phyloP scores from a whole-genome alignment of 2,113 vertebrate species.

The Silurus glanis region DNA sequence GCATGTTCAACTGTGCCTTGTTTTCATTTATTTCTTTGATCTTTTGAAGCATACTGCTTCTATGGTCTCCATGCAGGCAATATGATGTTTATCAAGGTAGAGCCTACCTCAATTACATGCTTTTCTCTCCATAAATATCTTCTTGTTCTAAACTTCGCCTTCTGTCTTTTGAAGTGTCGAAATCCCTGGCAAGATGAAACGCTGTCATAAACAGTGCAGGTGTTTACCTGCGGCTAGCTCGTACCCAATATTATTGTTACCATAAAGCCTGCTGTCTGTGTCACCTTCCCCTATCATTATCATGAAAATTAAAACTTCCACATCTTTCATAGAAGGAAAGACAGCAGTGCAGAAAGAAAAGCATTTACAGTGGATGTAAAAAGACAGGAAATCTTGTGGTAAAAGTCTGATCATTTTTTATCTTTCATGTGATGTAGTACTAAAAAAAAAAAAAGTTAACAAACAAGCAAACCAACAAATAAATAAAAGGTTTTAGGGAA shows the following conservation, averaged over 20 bases:
- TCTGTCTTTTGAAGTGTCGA: slow-evolving; percentile 10
- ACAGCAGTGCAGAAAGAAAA: slow-evolving; percentile 15
- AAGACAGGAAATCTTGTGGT: neutral
- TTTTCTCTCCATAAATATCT: neutral
- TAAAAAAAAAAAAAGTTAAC: neutral
- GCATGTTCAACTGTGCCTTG: neutral
- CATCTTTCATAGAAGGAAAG: slow-evolving; percentile 18
- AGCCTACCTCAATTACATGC: neutral
- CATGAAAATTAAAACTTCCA: slow-evolving; percentile 43
- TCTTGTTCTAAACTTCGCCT: neutral
- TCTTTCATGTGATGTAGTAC: neutral
- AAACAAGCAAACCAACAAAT: neutral
- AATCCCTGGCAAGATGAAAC: slow-evolving; percentile 9
- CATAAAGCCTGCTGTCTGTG: slow-evolving; percentile 29
- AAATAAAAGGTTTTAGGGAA: neutral
- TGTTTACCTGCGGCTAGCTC: slow-evolving; percentile 45
- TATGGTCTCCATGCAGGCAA: neutral
- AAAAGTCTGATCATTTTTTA: no score
- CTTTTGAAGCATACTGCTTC: neutral
- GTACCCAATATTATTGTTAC: slow-evolving; percentile 29
- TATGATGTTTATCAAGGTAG: slow-evolving; percentile 3
- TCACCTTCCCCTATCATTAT: slow-evolving; percentile 46
- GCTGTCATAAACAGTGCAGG: slow-evolving; percentile 35
- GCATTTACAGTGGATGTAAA: neutral
- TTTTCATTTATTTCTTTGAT: neutral